Conservation (phyloP, 2,797 vertebrate genomes). For the Megalops cyprinoides region DNA sequence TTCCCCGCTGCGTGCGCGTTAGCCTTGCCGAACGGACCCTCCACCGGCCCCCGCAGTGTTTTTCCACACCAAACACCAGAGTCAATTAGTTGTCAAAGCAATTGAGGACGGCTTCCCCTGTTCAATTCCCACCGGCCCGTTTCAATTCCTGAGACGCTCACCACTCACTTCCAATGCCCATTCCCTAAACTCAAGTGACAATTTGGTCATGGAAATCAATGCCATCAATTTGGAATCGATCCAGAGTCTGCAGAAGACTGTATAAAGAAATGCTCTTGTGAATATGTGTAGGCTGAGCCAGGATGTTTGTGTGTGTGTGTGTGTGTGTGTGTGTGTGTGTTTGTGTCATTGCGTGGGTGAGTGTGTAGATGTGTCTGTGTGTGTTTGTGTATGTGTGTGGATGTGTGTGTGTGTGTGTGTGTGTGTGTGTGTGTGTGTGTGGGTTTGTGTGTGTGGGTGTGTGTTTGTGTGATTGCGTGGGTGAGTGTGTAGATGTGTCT, state of each 20-base stretch:
- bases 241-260: slow-evolving; percentile 13
- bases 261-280: slow-evolving; percentile 26
- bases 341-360: slow-evolving; percentile 49
- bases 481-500: no score
- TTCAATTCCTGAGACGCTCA: slow-evolving; percentile 48
- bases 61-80: neutral
- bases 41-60: neutral
- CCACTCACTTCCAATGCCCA: slow-evolving; percentile 57
- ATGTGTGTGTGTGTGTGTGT: slow-evolving; percentile 16
- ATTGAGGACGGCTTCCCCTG: slow-evolving; percentile 22
- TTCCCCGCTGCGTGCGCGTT: neutral
- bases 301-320: slow-evolving; percentile 2
- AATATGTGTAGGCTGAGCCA: neutral
- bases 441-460: slow-evolving; percentile 50
- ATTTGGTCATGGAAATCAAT: slow-evolving; percentile 59
- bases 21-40: neutral
- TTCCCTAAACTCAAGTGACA: slow-evolving; percentile 57
- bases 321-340: slow-evolving; percentile 56
- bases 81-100: slow-evolving; percentile 38
- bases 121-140: slow-evolving; percentile 49
- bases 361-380: slow-evolving; percentile 19
- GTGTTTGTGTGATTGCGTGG: no score
- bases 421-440: slow-evolving; percentile 49
- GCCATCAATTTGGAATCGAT: slow-evolving; percentile 59
- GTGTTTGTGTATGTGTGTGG: slow-evolving; percentile 63